A percentile compares a stretch with the other conserved stretches of the same genome.
These are phyloP conservation scores for Thamnophis sirtalis DNA, from an alignment of 2,113 vertebrate species.

Conservation along the genomic window DNA sequence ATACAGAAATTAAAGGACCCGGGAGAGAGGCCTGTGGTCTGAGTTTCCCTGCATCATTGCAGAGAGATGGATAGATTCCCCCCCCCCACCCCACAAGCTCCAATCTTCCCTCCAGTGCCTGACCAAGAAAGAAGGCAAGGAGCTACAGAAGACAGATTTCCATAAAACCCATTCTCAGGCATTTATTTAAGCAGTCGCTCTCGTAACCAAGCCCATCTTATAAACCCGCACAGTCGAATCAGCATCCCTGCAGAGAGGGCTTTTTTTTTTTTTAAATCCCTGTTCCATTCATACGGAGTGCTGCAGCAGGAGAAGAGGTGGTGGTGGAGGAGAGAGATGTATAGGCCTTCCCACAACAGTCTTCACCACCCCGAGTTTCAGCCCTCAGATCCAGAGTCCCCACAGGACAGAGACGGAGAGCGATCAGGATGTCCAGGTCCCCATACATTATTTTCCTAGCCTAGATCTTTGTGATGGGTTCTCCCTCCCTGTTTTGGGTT, in stretches of 20 bases:
- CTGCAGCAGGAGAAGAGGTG: conserved; percentile 12
- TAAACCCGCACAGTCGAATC: background rate
- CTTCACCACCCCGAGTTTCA: background rate
- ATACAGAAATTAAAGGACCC: background rate
- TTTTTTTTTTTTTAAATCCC: background rate
- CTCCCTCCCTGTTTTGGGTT: too few relatives aligned
- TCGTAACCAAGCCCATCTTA: conserved; percentile 6
- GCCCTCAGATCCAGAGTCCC: background rate
- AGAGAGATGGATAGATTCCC: background rate
- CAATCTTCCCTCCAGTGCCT: background rate
- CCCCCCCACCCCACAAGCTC: background rate
- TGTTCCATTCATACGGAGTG: conserved; percentile 11
- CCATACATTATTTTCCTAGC: background rate
- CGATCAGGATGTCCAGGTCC: background rate
- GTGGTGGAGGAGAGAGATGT: background rate
- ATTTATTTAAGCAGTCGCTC: background rate
- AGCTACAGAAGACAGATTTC: background rate
- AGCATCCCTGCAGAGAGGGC: conserved; percentile 19
- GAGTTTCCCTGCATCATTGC: conserved; percentile 30
- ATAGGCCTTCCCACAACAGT: background rate
- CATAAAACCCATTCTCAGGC: background rate
- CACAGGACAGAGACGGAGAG: background rate
- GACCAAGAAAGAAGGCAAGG: background rate
- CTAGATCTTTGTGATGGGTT: background rate
- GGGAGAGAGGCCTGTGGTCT: conserved; percentile 9